Evolutionary conservation across 2,113 vertebrate species (phyloP), one percentile per base, ranked within the genome.

Genomic region (Bolborhynchus lineola): DNA sequence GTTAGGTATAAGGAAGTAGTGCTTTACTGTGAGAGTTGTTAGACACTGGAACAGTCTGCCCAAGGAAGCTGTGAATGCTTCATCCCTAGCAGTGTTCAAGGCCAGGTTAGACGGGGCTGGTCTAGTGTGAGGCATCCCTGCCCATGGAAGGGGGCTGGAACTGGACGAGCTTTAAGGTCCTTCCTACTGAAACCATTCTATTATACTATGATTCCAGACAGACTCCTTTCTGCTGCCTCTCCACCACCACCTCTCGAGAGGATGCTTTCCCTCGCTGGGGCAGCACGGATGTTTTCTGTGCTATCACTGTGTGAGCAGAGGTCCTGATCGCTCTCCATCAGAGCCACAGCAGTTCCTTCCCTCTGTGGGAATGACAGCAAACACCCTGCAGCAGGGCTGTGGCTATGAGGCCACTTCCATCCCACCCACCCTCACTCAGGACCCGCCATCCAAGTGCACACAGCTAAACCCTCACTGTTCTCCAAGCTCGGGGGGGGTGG

Each of bases 261-360:
- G 26, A 53, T 0, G 0, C 25, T 62, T 41, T 16, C 4, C 8
- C 9, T 1, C 33, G 11, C 8, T 21, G 23, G 74, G 29, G 14
- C 25, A 31, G n/a, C 50, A 35, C 39, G 41, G 28, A 37, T 1
- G 0, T 57, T 74, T 44, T 67, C 2, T 7, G 29, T 26, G 12
- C 49, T 31, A 14, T 16, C 4, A 7, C 57, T 25, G 37, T 5
- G 10, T 5, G 10, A 92, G 62, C 37, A 44, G 52, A 60, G 59
- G 28, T 11, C 7, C 5, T 1, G 7, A 3, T 24, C 1, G 2
- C 46, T 71, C 18, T 9, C 14, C 16, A 25, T 59, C n/a, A 41
- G 88, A 35, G 14, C 42, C 0, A 1, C 0, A 0, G 29, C 10
- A 1, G 5, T 46, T 75, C 62, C 0, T 46, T 75, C 57, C 0